phyloP scores from a whole-genome alignment of 1,140 invertebrate genomes.

The Trichonephila clavata region DNA sequence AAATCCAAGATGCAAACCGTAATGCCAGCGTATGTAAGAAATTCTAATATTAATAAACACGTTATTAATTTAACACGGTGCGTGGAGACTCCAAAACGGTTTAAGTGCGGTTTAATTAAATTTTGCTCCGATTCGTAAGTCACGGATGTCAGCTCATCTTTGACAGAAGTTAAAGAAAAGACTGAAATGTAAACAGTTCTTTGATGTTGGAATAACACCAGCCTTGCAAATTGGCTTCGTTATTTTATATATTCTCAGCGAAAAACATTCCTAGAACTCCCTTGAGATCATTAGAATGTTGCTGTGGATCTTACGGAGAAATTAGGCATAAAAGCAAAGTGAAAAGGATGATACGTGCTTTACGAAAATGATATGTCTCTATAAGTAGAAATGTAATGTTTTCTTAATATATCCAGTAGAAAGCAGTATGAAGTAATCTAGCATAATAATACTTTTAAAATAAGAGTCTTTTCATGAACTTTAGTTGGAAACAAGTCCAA shows the following conservation, averaged over 20 bases:
- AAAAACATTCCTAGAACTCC: neutral
- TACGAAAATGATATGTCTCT: neutral
- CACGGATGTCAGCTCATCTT: neutral
- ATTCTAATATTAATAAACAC: neutral
- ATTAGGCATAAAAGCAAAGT: neutral
- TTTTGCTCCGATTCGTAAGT: neutral
- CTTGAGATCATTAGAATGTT: neutral
- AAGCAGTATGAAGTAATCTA: neutral
- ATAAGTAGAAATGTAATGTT: neutral
- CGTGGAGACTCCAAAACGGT: neutral
- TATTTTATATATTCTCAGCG: neutral
- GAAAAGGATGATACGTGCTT: neutral
- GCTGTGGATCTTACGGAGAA: neutral
- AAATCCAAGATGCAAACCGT: neutral
- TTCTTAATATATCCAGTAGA: neutral
- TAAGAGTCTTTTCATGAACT: neutral
- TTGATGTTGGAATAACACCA: neutral
- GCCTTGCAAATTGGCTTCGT: constrained; percentile 9
- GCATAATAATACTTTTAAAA: neutral
- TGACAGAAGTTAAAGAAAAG: neutral
- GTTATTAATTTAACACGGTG: constrained; percentile 4
- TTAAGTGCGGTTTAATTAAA: neutral
- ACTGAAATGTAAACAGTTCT: constrained; percentile 6
- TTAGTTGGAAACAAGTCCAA: neutral
- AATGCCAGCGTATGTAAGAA: neutral